Percentiles rank a stretch among this genome's conserved stretches.
These are phyloP conservation scores for Lepidiolamprologus cunningtoni DNA, from an alignment of 2,113 vertebrate genomes.

Conservation along the genomic window DNA sequence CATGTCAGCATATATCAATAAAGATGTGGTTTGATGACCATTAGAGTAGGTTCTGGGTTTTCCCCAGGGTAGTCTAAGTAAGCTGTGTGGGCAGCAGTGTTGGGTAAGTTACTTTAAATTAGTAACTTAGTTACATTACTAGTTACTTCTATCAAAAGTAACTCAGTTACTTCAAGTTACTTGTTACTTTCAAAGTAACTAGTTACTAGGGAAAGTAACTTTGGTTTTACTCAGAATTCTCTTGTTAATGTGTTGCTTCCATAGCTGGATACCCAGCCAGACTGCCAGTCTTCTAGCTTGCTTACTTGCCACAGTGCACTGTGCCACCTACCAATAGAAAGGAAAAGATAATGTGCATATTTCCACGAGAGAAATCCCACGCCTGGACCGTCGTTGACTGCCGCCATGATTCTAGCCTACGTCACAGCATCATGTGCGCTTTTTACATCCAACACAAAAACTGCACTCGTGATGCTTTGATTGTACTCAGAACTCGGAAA, in stretches of 20 bases:
- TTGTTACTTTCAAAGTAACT: background rate
- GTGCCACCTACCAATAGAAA: background rate
- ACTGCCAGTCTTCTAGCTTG: accelerated
- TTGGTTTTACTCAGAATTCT: background rate
- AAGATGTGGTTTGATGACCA: background rate
- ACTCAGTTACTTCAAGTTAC: background rate
- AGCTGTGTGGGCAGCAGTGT: background rate
- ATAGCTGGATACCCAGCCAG: background rate
- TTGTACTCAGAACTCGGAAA: too few species aligned
- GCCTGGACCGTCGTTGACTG: accelerated
- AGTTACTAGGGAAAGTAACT: background rate
- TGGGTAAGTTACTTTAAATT: background rate
- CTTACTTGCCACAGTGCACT: background rate
- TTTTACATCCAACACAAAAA: background rate
- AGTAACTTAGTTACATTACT: background rate
- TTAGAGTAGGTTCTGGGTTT: background rate
- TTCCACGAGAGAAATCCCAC: background rate
- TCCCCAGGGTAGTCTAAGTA: background rate
- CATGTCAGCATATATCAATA: background rate
- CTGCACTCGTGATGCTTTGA: background rate
- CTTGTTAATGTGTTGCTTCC: background rate
- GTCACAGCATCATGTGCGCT: background rate
- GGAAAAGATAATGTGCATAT: background rate
- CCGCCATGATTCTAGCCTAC: accelerated
- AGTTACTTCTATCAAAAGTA: background rate